Evolutionary conservation across 2,888 invertebrate species (phyloP), one percentile per base, ranked within the genome.

Genomic region (Drosophila formosana): DNA sequence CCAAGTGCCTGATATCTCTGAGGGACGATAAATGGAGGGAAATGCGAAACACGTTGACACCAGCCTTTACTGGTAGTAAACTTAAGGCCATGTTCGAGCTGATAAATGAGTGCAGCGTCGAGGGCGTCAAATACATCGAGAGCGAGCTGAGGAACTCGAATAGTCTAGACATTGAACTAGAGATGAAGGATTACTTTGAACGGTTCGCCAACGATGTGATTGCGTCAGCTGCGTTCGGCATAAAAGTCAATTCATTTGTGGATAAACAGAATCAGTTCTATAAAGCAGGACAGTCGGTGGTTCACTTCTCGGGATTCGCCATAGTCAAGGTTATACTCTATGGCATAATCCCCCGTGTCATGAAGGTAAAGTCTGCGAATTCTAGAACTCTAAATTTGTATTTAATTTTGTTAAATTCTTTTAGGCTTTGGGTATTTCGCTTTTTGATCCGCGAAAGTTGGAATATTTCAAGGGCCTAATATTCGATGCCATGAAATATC

Each of bases 201-300:
- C 75, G 90, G 4, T 90, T 78, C 56, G 76, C 89, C 30, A 93
- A 91, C 49, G 93, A 93, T 78, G 92, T 92, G 0, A 93, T 93
- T 25, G 93, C 93, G 0, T 91, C 92, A 0, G 89, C 91, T 26
- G 93, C 93, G 0, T 93, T 93, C 73, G 93, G 93, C 1, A 78
- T 93, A 1, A 90, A 89, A 66, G 93, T 94, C 2, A 93, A 95
- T 84, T 95, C 95, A 0, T 91, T 94, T 26, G 82, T 88, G 11
- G 92, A 94, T 1, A 90, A 89, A 39, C 81, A 94, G 13, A 94
- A 95, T 76, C 90, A 93, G 37, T 95, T 95, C 87, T 94, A 93
- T 71, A 67, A 76, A 2, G 93, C 93, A 87, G 94, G 94, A 2
- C 93, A 93, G 69, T 85, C 88, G 3, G 85, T 93, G 1, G 92